Evolutionary conservation across 2,797 vertebrate species (phyloP), one percentile per base, ranked within the genome.

Genomic region (Mastacembelus armatus): DNA sequence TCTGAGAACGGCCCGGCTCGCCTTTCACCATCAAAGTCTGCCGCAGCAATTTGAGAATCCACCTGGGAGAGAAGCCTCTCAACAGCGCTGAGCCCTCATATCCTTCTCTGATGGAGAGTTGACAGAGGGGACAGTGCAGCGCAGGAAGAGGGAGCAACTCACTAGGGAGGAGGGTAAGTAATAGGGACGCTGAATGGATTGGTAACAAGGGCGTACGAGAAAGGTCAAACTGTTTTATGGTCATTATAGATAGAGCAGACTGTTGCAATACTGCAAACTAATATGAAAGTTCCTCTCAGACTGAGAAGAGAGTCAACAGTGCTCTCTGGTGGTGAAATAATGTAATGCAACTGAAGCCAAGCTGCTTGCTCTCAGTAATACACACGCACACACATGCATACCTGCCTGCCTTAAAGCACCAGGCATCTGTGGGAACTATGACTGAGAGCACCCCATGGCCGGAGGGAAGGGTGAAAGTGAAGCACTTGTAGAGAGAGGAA

Each of bases 1-100:
- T 78, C 85, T 66, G 73, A 91, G 88, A 84, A 83, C 81, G 16
- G 66, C 65, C 47, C 72, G 57, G 83, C 84, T 92, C 83, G 61
- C 58, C 77, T 93, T 93, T 83, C 91, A 92, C 78, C 83, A 90
- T 92, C 90, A 91, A 91, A 94, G 88, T 84, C 83, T 1, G 42
- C 78, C 39, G 47, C 45, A 6, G 89, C 77, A 88, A 88, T 63
- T 80, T 57, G 84, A 91, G 83, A 91, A 85, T 82, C 83, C 89
- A 81, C 81, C 81, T 85, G 85, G 87, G 89, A 92, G 70, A 81
- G 58, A 68, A 81, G 74, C 73, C 83, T 87, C 80, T 87, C 85
- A 83, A 33, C 78, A 78, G 79, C 67, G 14, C 54, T 39, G 51
- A 87, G 83, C 77, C 83, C 86, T 85, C 85, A 78, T 80, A 84